Evolutionary conservation across 2,113 vertebrate species (phyloP).

Genomic region (Bothrops jararaca): DNA sequence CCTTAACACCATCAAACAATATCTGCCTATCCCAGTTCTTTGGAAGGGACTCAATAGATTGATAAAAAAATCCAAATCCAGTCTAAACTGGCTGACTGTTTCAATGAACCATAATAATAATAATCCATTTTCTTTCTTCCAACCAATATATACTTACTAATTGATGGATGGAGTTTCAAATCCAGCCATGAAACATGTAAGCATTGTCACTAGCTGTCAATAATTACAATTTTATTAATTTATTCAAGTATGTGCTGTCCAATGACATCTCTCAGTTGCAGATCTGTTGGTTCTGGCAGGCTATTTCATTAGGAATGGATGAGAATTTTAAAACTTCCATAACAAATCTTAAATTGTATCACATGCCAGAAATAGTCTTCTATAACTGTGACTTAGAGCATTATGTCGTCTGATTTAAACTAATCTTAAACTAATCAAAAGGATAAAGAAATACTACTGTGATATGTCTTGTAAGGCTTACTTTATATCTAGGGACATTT

Average conservation of each 20-base stretch:
- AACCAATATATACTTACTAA: neutral
- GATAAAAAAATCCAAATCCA: neutral
- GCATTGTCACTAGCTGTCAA: neutral
- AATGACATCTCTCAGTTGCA: neutral
- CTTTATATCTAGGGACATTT: neutral
- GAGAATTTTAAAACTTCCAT: neutral
- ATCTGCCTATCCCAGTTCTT: neutral
- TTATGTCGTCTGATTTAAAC: neutral
- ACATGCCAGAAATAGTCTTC: neutral
- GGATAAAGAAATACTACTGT: neutral
- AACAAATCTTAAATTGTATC: neutral
- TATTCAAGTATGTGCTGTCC: neutral
- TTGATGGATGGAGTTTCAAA: neutral
- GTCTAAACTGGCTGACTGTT: neutral
- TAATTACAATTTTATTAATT: neutral
- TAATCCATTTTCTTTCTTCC: neutral
- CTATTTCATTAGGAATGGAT: neutral
- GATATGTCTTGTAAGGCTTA: neutral
- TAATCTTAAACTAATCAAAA: neutral
- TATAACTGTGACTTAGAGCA: neutral
- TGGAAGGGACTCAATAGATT: neutral
- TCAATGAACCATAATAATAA: neutral
- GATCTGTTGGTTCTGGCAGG: neutral
- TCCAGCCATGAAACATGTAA: neutral
- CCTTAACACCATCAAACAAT: neutral